A percentile compares a stretch with the other conserved stretches of the same genome.
These are phyloP conservation scores for Paraescarpia echinospica DNA, from an alignment of 1,140 invertebrate species.

Conservation along the genomic window DNA sequence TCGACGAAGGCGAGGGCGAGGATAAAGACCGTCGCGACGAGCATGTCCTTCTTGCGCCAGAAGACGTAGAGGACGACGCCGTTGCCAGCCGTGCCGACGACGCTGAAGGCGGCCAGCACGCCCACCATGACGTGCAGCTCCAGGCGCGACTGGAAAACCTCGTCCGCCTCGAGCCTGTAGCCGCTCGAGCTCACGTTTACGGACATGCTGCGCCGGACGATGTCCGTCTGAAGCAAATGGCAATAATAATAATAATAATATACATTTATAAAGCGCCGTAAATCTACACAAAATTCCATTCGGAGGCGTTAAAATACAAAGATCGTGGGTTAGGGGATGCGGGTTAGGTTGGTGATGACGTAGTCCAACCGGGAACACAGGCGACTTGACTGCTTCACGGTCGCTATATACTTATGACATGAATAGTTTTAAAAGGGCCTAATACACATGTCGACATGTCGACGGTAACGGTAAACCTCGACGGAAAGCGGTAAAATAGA, in stretches of 20 bases:
- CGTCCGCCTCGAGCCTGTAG: neutral
- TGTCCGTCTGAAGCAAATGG: neutral
- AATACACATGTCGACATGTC: no score
- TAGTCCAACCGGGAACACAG: neutral
- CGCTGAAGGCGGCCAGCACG: slow-evolving; percentile 34
- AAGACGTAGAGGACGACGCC: slow-evolving; percentile 55
- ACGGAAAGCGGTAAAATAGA: no score
- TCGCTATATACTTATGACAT: neutral
- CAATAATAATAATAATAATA: neutral
- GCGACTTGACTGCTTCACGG: neutral
- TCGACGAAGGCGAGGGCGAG: slow-evolving; percentile 52
- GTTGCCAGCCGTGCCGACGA: slow-evolving; percentile 54
- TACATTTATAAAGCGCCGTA: no score
- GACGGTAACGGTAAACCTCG: no score
- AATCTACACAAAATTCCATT: no score
- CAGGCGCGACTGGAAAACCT: neutral
- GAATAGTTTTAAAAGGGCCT: no score
- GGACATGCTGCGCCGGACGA: neutral
- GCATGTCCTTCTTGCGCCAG: slow-evolving; percentile 49
- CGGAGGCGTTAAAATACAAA: neutral
- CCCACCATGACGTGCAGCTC: slow-evolving; percentile 25
- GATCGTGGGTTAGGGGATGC: neutral
- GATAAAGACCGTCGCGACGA: slow-evolving; percentile 54
- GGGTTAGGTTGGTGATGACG: neutral
- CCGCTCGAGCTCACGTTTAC: neutral